Base-by-base conservation (phyloP, 2,797 vertebrate species). In the Lacerta bilineata region DNA sequence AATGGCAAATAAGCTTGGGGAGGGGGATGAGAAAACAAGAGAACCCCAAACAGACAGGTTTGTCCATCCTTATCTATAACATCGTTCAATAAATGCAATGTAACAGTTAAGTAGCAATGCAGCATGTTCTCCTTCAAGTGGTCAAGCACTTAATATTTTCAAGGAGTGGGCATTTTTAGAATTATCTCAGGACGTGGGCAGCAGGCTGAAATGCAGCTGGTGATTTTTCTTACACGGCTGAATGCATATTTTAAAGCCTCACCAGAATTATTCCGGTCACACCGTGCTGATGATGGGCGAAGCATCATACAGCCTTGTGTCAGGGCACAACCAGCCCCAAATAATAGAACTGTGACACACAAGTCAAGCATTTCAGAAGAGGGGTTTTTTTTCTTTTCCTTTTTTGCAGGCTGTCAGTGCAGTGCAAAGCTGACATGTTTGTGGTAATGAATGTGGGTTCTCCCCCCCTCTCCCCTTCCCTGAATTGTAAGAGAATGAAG, bases 131-230 rank as follows among this genome's bases (percentile, higher is more conserved):
- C 80, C 85, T 93, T 0, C 88, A 87, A 74, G 2, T 1, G 25
- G 80, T 1, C 79, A 50, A 0, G 0, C 0, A 0, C 6, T 74
- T 39, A 0, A 39, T 0, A 29, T 64, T 64, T 64, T 18, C 33
- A 17, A 74, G n/a, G 36, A 17, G 15, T 17, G 71, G 36, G 13
- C 71, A 17, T 74, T 74, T 39, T 36, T 36, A 74, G 36, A 36
- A 74, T 18, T 39, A 39, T 74, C 6, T 74, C 75, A 15, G 0
- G 3, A 3, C 18, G 8, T 7, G 88, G n/a, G 55, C 1, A 4
- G 68, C 39, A 72, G 36, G 55, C 0, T 78, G 55, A 43, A 81
- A 77, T 20, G 33, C 59, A 13, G 18, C 33, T 0, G 23, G 29
- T 68, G 17, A 0, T 3, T 83, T 55, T 41, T 1, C 17, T 33